phyloP scores from a whole-genome alignment of 2,113 vertebrate species.

The Datnioides undecimradiatus region DNA sequence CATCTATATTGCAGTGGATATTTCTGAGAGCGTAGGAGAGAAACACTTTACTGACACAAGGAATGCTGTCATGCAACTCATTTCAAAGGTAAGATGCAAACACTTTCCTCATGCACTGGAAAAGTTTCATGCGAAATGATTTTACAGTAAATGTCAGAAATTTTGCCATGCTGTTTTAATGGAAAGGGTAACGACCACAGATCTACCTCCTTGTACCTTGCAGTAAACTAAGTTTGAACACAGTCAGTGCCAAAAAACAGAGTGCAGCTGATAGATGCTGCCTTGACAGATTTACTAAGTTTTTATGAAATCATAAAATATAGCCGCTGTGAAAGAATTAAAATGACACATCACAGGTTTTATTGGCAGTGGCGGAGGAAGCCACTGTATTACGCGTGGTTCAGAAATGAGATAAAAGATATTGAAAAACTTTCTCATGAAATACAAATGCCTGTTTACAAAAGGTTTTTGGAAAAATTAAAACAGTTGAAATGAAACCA shows the following conservation, averaged over 20 bases:
- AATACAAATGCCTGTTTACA: too few relatives aligned
- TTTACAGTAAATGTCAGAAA: conserved; percentile 40
- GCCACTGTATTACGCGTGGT: neutral
- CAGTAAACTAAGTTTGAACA: too few relatives aligned
- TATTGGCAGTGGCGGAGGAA: neutral
- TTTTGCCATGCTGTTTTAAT: neutral
- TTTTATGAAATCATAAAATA: conserved; percentile 32
- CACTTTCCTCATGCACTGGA: neutral
- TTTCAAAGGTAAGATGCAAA: conserved; percentile 74
- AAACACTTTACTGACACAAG: conserved; percentile 20
- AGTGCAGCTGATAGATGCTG: too few relatives aligned
- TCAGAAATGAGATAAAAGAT: neutral
- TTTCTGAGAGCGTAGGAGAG: conserved; percentile 78
- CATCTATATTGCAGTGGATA: conserved; percentile 84
- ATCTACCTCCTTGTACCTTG: too few relatives aligned
- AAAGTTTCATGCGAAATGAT: conserved; percentile 26
- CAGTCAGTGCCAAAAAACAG: too few relatives aligned
- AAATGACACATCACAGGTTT: neutral
- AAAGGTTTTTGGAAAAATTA: too few relatives aligned
- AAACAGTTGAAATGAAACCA: too few relatives aligned
- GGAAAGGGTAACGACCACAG: neutral
- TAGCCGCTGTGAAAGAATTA: neutral
- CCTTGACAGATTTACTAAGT: conserved; percentile 56
- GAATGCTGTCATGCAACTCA: conserved; percentile 44
- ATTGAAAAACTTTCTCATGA: too few relatives aligned